These are phyloP conservation scores for Ciconia nigra DNA, from an alignment of 2,797 vertebrate species.

Conservation along the genomic window DNA sequence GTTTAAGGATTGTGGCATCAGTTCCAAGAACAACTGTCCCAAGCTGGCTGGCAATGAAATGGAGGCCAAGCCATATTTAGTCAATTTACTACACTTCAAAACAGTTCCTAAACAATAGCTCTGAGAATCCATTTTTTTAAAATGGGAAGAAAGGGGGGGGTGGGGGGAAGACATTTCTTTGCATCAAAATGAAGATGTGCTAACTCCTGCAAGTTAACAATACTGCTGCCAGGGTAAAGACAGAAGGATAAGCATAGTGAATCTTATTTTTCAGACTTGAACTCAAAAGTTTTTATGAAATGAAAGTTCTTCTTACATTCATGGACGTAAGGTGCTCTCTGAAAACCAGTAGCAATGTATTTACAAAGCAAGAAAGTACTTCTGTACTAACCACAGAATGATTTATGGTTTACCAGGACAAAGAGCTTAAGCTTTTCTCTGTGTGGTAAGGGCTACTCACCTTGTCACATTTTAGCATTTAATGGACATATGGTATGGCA, in stretches of 20 bases:
- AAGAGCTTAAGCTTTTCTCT: background rate
- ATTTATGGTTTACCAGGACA: background rate
- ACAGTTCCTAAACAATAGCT: background rate
- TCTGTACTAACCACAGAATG: background rate
- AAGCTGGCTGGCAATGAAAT: background rate
- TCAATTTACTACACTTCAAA: conserved; percentile 23
- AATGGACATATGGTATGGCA: background rate
- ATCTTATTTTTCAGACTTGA: background rate
- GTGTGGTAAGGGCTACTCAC: background rate
- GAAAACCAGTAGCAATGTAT: background rate
- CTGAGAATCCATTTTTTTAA: background rate
- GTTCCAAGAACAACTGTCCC: background rate
- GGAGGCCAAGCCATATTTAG: background rate
- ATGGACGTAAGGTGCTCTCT: background rate
- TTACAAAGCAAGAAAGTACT: background rate
- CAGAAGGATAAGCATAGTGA: background rate
- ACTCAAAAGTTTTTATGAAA: background rate
- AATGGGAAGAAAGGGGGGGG: background rate
- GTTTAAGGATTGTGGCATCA: conserved; percentile 17
- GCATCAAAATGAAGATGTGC: background rate
- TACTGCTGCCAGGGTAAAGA: background rate
- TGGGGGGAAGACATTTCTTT: background rate
- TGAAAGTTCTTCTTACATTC: background rate
- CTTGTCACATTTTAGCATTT: background rate
- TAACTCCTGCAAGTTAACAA: background rate